phyloP scores from a whole-genome alignment of 1,140 invertebrate genomes.

The Cydia pomonella region DNA sequence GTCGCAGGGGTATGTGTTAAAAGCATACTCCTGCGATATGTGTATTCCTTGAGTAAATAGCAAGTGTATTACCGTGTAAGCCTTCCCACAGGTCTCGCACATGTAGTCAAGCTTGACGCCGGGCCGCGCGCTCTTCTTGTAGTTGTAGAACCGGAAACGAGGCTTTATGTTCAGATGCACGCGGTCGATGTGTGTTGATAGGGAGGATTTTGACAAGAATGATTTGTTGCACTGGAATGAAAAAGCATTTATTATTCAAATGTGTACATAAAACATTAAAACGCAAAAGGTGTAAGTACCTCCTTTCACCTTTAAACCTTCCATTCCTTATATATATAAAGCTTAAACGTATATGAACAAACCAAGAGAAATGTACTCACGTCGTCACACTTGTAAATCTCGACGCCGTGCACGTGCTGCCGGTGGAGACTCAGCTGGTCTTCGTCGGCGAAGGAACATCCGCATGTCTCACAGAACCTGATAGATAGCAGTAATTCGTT shows the following conservation, averaged over 20 bases:
- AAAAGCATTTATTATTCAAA: not conserved
- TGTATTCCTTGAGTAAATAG: too few species aligned
- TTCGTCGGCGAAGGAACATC: conserved; percentile 12
- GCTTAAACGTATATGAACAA: too few species aligned
- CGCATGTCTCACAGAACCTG: conserved; percentile 17
- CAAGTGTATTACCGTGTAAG: conserved; percentile 19
- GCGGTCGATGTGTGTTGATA: conserved; percentile 21
- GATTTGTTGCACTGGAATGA: conserved; percentile 22
- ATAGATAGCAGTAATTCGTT: not conserved
- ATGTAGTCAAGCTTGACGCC: conserved; percentile 18
- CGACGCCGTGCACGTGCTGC: conserved; percentile 6
- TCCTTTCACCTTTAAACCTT: too few species aligned
- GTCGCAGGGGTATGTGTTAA: not conserved
- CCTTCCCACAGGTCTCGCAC: conserved; percentile 26
- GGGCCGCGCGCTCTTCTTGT: conserved; percentile 9
- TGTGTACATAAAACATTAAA: too few species aligned
- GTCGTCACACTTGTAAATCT: conserved; percentile 25
- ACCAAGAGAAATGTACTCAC: not conserved
- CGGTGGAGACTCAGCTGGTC: conserved; percentile 24
- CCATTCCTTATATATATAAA: too few species aligned
- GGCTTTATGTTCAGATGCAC: conserved; percentile 24
- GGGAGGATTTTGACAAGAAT: conserved; percentile 5
- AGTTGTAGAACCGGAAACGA: conserved; percentile 21
- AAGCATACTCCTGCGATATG: too few species aligned
- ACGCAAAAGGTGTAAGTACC: too few species aligned